Percentiles rank a stretch among this genome's conserved stretches.
These are phyloP conservation scores for Epinephelus fuscoguttatus DNA, from an alignment of 2,113 vertebrate species.

Conservation along the genomic window DNA sequence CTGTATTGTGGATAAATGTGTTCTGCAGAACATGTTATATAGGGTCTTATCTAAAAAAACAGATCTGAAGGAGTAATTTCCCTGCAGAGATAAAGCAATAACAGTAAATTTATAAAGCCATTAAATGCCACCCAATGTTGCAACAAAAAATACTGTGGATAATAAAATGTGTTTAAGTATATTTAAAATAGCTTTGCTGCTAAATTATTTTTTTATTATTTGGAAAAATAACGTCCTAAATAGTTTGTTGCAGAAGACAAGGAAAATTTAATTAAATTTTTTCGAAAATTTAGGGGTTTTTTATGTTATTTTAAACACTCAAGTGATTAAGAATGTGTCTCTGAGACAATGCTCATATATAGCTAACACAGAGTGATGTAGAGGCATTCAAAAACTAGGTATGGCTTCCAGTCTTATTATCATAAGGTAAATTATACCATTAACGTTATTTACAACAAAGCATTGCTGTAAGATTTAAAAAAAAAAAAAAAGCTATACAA, in stretches of 20 bases:
- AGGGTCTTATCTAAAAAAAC: constrained; percentile 10
- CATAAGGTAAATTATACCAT: background rate
- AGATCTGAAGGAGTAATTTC: background rate
- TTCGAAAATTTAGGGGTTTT: too few species aligned
- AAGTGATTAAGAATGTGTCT: background rate
- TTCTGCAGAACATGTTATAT: background rate
- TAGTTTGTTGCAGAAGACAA: background rate
- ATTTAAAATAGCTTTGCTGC: background rate
- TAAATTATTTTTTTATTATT: background rate
- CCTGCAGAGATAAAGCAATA: background rate
- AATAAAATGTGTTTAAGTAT: background rate
- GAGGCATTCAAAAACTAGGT: too few species aligned
- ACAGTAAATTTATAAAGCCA: constrained; percentile 1
- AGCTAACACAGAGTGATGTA: background rate
- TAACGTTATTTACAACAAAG: background rate
- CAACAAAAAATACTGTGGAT: background rate
- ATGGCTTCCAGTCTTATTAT: background rate
- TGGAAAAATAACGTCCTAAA: background rate
- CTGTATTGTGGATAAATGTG: constrained; percentile 15
- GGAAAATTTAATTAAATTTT: background rate
- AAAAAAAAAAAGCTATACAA: too few species aligned
- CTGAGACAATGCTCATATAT: background rate
- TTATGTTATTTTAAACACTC: background rate
- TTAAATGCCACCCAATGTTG: background rate
- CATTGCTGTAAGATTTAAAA: background rate